A percentile compares a stretch with the other conserved stretches of the same genome.
These are phyloP conservation scores for Falco peregrinus DNA, from an alignment of 2,797 vertebrate genomes.

Conservation along the genomic window DNA sequence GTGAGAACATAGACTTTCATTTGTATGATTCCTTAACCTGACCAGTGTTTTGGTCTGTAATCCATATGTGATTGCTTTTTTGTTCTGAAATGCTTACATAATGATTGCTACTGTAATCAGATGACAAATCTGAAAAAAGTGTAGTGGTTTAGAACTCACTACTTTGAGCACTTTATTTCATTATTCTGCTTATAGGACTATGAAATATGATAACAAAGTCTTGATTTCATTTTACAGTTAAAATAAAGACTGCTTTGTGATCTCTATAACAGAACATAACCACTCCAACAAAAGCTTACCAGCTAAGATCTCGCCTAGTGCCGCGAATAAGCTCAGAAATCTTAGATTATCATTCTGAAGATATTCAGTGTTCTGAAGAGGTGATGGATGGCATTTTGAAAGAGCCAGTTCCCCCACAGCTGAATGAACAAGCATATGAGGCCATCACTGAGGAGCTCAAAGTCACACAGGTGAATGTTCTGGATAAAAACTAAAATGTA, in stretches of 20 bases:
- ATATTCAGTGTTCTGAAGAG: conserved; percentile 22
- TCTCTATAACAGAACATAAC: conserved; percentile 84
- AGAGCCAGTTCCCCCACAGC: conserved; percentile 86
- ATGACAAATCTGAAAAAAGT: not conserved
- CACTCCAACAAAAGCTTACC: conserved; percentile 89
- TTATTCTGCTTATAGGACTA: not conserved
- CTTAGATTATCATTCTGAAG: conserved; percentile 31
- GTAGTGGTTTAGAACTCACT: not conserved
- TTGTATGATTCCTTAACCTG: not conserved
- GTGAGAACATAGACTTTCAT: not conserved
- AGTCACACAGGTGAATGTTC: conserved; percentile 82
- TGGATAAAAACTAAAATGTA: not conserved
- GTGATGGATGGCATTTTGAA: conserved; percentile 78
- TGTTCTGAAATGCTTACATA: not conserved
- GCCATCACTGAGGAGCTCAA: conserved; percentile 89
- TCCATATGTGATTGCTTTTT: not conserved
- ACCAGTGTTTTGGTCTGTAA: not conserved
- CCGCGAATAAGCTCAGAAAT: conserved; percentile 83
- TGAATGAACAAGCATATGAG: conserved; percentile 87
- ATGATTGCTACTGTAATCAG: not conserved
- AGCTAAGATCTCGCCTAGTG: conserved; percentile 81
- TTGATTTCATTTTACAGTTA: not conserved
- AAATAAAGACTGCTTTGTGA: not conserved
- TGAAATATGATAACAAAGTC: not conserved
- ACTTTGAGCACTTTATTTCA: not conserved